These are phyloP conservation scores for Drosophila nebulosa DNA, from an alignment of 1,140 invertebrate species.

Conservation along the genomic window DNA sequence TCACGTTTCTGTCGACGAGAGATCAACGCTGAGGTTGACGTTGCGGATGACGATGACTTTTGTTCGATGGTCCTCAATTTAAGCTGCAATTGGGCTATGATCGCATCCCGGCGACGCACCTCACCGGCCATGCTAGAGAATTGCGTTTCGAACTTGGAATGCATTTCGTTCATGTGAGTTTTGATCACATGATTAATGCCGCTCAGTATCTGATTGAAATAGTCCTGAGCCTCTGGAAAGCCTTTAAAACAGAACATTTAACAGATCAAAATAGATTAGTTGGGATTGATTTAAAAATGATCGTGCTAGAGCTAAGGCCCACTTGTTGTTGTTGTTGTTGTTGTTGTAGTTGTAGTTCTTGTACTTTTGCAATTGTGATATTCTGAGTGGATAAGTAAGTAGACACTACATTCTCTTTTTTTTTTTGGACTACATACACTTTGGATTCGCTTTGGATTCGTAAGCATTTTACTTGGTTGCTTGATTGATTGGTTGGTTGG, in stretches of 20 bases:
- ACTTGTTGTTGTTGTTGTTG: no score
- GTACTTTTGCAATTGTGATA: not conserved
- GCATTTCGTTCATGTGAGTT: conserved; percentile 85
- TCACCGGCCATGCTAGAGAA: conserved; percentile 89
- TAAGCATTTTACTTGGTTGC: not conserved
- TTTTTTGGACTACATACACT: conserved; percentile 26
- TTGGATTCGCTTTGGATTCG: not conserved
- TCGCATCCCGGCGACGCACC: conserved; percentile 88
- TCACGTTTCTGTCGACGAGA: conserved; percentile 48
- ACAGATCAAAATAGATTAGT: no score
- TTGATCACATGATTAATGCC: conserved; percentile 90
- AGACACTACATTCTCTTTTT: conserved; percentile 4
- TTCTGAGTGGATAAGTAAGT: not conserved
- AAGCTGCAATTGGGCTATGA: conserved; percentile 88
- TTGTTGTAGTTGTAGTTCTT: conserved; percentile 1
- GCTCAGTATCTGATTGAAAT: conserved; percentile 87
- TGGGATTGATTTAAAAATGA: no score
- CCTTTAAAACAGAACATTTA: conserved; percentile 67
- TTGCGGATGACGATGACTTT: conserved; percentile 18
- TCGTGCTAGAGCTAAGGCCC: no score
- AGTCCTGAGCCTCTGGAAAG: conserved; percentile 86
- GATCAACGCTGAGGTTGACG: not conserved
- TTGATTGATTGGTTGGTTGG: no score
- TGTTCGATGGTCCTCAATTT: conserved; percentile 65
- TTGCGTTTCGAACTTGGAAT: conserved; percentile 86